A percentile compares a stretch with the other conserved stretches of the same genome.
Conservation (phyloP, 2,797 vertebrate species). For the Acipenser oxyrinchus region DNA sequence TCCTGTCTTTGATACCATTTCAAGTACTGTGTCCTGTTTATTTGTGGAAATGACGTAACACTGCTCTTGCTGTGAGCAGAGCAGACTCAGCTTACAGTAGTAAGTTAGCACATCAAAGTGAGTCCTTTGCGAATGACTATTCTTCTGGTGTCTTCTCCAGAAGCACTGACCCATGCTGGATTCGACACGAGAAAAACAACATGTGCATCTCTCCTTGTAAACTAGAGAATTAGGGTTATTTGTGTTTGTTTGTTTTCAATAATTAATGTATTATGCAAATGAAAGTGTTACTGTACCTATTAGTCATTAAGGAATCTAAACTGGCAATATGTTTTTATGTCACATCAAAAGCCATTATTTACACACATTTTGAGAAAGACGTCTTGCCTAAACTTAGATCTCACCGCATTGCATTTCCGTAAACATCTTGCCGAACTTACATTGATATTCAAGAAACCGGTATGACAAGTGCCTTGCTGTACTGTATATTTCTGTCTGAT, state of each 20-base stretch:
- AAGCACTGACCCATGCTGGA: slow-evolving; percentile 1
- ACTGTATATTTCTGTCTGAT: slow-evolving; percentile 25
- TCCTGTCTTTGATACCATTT: too few relatives aligned
- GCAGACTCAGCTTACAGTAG: too few relatives aligned
- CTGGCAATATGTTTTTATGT: slow-evolving; percentile 35
- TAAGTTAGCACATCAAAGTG: neutral
- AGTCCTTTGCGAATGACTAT: slow-evolving; percentile 2
- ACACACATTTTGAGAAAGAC: slow-evolving; percentile 16
- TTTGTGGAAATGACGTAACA: too few relatives aligned
- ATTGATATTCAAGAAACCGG: slow-evolving; percentile 24
- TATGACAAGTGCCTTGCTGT: slow-evolving; percentile 53
- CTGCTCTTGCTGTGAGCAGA: too few relatives aligned
- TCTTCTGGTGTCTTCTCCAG: neutral
- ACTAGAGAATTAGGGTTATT: neutral
- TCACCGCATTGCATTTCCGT: too few relatives aligned
- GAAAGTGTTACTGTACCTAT: slow-evolving; percentile 27
- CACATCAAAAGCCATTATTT: slow-evolving; percentile 60
- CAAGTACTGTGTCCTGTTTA: too few relatives aligned
- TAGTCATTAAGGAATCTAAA: slow-evolving; percentile 35
- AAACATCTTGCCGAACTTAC: too few relatives aligned
- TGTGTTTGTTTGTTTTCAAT: slow-evolving; percentile 4
- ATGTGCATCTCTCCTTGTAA: too few relatives aligned
- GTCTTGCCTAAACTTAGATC: too few relatives aligned
- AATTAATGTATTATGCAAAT: slow-evolving; percentile 29
- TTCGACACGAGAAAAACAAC: too few relatives aligned